Evolutionary conservation across 2,797 vertebrate genomes (phyloP).

Genomic region (Pyrocephalus nanus): DNA sequence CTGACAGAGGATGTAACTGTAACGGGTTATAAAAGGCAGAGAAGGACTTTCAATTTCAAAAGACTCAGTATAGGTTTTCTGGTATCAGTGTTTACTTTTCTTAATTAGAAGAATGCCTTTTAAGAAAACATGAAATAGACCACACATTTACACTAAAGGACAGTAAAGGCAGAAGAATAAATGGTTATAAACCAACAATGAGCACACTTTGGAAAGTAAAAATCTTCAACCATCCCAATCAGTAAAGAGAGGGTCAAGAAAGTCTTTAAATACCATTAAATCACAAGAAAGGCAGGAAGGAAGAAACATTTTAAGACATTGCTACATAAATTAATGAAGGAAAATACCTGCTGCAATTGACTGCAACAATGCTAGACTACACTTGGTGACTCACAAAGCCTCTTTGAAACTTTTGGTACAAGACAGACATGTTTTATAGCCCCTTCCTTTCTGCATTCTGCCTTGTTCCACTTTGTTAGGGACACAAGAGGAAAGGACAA

Average conservation of each 20-base stretch:
- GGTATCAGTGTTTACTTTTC: background rate
- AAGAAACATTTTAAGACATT: background rate
- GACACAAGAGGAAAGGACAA: background rate
- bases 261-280: background rate
- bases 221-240: accelerated
- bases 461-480: background rate
- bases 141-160: background rate
- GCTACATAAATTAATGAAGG: background rate
- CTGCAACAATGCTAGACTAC: background rate
- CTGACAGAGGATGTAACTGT: background rate
- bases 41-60: background rate
- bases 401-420: background rate
- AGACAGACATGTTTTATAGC: background rate
- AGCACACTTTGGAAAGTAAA: background rate
- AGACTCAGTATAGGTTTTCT: background rate
- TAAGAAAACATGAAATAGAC: background rate
- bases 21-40: background rate
- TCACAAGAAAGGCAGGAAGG: background rate
- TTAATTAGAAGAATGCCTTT: background rate
- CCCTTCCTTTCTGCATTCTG: background rate
- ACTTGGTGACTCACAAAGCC: background rate
- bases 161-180: background rate
- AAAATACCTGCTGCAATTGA: background rate
- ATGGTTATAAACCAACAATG: background rate
- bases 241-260: background rate